Percentiles rank a stretch among this genome's conserved stretches.
phyloP scores from a whole-genome alignment of 2,888 invertebrate genomes.

The Drosophila nigritarsus region DNA sequence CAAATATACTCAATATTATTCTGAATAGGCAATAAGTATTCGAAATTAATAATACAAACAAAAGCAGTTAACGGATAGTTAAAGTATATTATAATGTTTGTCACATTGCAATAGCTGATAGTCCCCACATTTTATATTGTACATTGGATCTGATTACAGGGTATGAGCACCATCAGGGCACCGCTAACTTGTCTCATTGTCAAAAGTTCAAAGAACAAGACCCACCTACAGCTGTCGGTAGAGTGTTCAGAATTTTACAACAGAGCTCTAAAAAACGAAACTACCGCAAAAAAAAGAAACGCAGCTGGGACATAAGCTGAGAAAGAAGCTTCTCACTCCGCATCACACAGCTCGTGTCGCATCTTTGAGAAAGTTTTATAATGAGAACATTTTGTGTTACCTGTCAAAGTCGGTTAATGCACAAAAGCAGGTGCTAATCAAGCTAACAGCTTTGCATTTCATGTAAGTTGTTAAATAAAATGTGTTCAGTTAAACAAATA shows the following conservation, averaged over 20 bases:
- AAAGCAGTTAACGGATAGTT: background rate
- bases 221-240: background rate
- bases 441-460: background rate
- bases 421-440: background rate
- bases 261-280: background rate
- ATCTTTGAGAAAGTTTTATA: background rate
- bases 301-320: slow-evolving; percentile 19
- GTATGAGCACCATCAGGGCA: background rate
- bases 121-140: no score
- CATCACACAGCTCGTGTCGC: slow-evolving; percentile 3
- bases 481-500: background rate
- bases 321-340: background rate
- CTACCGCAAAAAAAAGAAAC: background rate
- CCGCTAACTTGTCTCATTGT: background rate
- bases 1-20: background rate
- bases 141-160: background rate
- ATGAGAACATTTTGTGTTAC: background rate
- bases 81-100: background rate
- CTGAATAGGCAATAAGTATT: background rate
- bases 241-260: slow-evolving; percentile 1
- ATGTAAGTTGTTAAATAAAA: background rate
- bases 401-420: background rate
- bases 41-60: background rate
- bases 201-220: slow-evolving; percentile 5
- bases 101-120: background rate